Base-by-base conservation (phyloP, 2,888 invertebrate genomes). In the Ischnura elegans region DNA sequence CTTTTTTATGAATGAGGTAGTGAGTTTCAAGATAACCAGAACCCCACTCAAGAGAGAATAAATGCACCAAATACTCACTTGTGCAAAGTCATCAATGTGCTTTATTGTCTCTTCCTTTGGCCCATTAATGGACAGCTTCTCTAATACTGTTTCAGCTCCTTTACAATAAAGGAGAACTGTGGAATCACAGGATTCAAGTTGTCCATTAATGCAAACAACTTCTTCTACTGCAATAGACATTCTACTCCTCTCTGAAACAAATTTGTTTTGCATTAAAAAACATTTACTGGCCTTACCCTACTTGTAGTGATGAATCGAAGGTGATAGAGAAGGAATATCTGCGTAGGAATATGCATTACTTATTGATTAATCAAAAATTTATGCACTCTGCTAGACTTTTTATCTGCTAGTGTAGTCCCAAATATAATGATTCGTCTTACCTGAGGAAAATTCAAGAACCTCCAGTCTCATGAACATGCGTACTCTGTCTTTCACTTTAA, bases 161-260 rank as follows among this genome's bases (percentile, higher is more conserved):
- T 98, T 98, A 95, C 98, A 97, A 94, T 98, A 97, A 66, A 98
- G 95, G 97, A 97, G 97, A 94, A 97, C 97, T 96, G 97, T 97
- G 47, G 97, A 97, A 76, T 16, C 36, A 10, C 13, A 13, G 13
- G 76, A 2, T 76, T 76, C 76, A 36, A 76, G 76, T 76, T 76
- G 76, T 76, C 76, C 76, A 95, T 96, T 96, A 46, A 96, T 96
- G 29, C 21, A 42, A 43, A n/a, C 19, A 42, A 90, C n/a, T 95
- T 98, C 98, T 95, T 97, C 97, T 0, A 99, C 97, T 94, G 99
- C 97, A 93, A 99, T 98, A 29, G 99, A 99, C 99, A 99, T 99
- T 94, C 99, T 96, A 95, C 98, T 99, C 47, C 99, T 97, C 95
- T 98, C 98, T 96, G 95, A 55, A 94, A 93, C 87, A 93, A 90